Evolutionary conservation across 2,113 vertebrate species (phyloP).

Genomic region (Progne subis): DNA sequence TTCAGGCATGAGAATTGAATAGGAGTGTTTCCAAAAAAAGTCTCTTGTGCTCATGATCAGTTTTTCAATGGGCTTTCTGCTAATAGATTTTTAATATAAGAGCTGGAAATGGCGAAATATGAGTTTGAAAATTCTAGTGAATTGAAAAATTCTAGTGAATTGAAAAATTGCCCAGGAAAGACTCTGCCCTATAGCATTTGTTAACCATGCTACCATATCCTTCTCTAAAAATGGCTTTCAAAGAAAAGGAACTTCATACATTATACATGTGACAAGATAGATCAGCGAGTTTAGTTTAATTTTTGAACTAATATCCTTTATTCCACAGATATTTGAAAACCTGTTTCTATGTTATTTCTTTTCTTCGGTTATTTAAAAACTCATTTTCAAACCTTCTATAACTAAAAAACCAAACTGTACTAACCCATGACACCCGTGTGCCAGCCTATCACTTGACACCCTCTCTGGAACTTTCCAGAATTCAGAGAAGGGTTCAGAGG

Average conservation of each 20-base stretch:
- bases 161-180: conserved; percentile 32
- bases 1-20: conserved; percentile 65
- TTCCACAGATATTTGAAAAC: neutral
- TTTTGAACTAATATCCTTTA: neutral
- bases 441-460: too few relatives aligned
- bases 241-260: neutral
- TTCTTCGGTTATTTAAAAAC: neutral
- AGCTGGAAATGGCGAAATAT: conserved; percentile 34
- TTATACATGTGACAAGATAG: conserved; percentile 22
- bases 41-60: conserved; percentile 48
- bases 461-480: too few relatives aligned
- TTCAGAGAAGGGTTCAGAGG: too few relatives aligned
- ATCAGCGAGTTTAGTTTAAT: conserved; percentile 23
- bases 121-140: conserved; percentile 33
- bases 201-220: neutral
- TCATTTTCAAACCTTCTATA: too few relatives aligned
- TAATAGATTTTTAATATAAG: conserved; percentile 71
- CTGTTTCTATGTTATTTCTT: neutral
- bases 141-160: conserved; percentile 31
- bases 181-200: neutral
- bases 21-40: conserved; percentile 63
- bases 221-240: neutral
- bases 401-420: too few relatives aligned
- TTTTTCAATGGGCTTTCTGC: conserved; percentile 53
- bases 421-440: too few relatives aligned